These are phyloP conservation scores for Arbacia lixula DNA, from an alignment of 53 echinoderm and acorn worm genomes.

Conservation along the genomic window DNA sequence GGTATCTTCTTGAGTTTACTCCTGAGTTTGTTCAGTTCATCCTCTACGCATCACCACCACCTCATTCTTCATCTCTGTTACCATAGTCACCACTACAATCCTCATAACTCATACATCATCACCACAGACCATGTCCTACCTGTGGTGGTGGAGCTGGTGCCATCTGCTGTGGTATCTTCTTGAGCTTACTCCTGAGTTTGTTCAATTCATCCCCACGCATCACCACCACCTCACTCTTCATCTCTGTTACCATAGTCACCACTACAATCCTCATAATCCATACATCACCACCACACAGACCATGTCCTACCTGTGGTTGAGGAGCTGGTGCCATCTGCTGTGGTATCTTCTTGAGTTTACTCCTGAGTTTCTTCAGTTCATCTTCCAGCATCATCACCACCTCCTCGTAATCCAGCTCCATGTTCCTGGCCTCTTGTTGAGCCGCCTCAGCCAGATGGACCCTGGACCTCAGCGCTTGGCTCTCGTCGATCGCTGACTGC, in stretches of 20 bases:
- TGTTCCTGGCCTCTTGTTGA: constrained; percentile 87
- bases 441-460: constrained; percentile 98
- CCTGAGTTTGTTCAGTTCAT: no score
- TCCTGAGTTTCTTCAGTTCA: constrained; percentile 73
- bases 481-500: constrained; percentile 97
- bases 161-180: constrained; percentile 27
- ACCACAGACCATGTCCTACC: no score
- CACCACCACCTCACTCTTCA: no score
- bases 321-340: constrained; percentile 5
- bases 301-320: constrained; percentile 18
- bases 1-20: no score
- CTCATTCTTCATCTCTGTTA: no score
- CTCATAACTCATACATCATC: no score
- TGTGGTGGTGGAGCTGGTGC: not conserved
- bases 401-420: constrained; percentile 98
- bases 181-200: constrained; percentile 53
- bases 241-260: no score
- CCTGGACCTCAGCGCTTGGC: constrained; percentile 84
- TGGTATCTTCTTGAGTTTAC: constrained; percentile 66
- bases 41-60: no score
- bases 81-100: no score
- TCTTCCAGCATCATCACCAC: constrained; percentile 84
- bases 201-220: constrained; percentile 74
- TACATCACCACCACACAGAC: no score
- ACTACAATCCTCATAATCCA: no score